Evolutionary conservation across 2,888 invertebrate genomes (phyloP), one percentile per base, ranked within the genome.

Genomic region (Deroplatys truncata): DNA sequence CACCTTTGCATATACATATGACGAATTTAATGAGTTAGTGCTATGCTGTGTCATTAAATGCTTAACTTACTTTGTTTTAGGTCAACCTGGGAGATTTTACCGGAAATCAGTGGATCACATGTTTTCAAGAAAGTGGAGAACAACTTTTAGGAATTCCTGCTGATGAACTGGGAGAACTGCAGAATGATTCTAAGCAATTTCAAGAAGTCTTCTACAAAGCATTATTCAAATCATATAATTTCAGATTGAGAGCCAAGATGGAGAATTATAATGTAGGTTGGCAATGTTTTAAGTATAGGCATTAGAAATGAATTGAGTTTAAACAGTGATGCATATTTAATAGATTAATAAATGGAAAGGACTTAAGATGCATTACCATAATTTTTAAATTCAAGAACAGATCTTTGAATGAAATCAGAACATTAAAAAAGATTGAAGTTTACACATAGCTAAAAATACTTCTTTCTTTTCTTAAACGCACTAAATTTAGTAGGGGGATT

Each of bases 51-150:
- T 13, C 13, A 43, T 43, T 20, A 83, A 72, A 83, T 87, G 13
- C 31, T 86, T 86, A 25, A 88, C 8, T 72, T 88, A 28, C 5
- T 56, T 90, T 31, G 88, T 43, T 13, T 72, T 93, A 98, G 98
- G 95, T 97, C 91, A 97, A 96, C 92, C 94, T 99, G 89, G 97
- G 97, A 0, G 99, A 99, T 93, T 97, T 96, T 93, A 97, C 98
- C 1, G 98, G 97, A 88, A 97, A 97, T 93, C 96, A 97, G 91
- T 99, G 99, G 97, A 96, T 97, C 15, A 99, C 98, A 2, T 96
- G 97, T 91, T 99, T 99, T 94, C 97, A 96, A 92, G 97, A 97
- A 86, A 94, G 96, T 43, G 98, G 97, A 0, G 98, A 98, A 93
- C 95, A 95, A 89, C 93, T 99, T 91, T 93, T 99, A 31, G 97